Base-by-base conservation (phyloP, 1,140 invertebrate genomes). In the Platyscapa corneri region DNA sequence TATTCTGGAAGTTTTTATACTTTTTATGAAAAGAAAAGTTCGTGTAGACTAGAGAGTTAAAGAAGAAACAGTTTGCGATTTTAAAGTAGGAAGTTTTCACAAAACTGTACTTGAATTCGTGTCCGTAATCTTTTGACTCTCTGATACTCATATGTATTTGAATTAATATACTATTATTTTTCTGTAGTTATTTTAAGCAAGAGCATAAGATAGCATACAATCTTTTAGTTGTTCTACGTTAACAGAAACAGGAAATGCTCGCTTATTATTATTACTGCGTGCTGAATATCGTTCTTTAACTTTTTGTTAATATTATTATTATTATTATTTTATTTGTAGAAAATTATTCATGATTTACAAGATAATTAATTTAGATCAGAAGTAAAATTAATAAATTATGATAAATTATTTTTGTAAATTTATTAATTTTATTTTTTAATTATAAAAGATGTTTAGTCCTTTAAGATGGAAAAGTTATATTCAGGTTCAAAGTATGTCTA, bases 11-110 rank as follows among this genome's bases (percentile, higher is more conserved):
- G 46, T 65, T 80, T 60, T 81, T 20, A 37, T 34, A 42, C 34
- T 34, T 81, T 80, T 53, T 32, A 70, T 53, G 79, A 70, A 81
- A 81, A 27, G 79, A 72, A 81, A 81, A 81, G 39, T 81, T 81
- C 20, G 30, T 32, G 30, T 34, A 8, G 6, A 65, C 42, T 1
- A 46, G 16, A 10, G 18, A 39, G 34, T 60, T 60, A 60, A 34
- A 37, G 20, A 16, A 18, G 32, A 53, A 78, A 60, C 56, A 0
- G 49, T 78, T 27, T 78, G 76, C 53, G 76, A 34, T 78, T 78
- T 60, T 32, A 20, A n/a, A 56, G 75, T 56, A 23, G 14, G 53
- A 30, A 49, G 74, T 32, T 49, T 70, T 70, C 32, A 20, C 3
- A 14, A 27, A 60, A 60, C 56, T 60, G 23, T 60, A 60, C 56